These are phyloP conservation scores for Nymphalis urticae DNA, from an alignment of 2,888 invertebrate genomes.

Conservation along the genomic window DNA sequence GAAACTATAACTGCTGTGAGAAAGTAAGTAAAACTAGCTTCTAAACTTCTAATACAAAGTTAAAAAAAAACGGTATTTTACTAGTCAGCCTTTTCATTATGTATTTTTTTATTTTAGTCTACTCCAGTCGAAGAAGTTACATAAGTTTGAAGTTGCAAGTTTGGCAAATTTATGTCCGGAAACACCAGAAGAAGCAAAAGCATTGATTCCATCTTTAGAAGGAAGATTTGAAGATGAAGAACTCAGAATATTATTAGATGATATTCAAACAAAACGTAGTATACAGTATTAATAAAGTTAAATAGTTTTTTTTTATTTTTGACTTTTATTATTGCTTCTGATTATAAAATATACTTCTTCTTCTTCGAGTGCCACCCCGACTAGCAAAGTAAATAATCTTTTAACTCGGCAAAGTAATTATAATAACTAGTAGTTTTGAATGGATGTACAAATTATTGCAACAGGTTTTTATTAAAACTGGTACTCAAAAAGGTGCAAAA, in stretches of 20 bases:
- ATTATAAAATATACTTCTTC: no score
- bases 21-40: conserved; percentile 83
- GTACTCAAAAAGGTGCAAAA: no score
- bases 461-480: no score
- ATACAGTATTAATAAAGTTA: conserved; percentile 91
- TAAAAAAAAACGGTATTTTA: background rate
- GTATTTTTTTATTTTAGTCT: conserved; percentile 82
- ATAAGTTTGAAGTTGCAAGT: conserved; percentile 98
- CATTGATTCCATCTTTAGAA: conserved; percentile 97
- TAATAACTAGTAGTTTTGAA: no score
- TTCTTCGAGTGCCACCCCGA: no score
- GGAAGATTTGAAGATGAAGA: conserved; percentile 99
- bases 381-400: no score
- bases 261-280: conserved; percentile 98
- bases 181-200: conserved; percentile 98
- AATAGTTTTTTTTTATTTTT: background rate
- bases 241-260: conserved; percentile 96
- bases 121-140: conserved; percentile 95
- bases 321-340: background rate
- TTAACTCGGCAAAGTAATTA: no score
- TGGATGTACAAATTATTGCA: no score
- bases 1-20: conserved; percentile 98
- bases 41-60: no score
- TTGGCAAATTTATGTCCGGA: conserved; percentile 99
- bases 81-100: conserved; percentile 5